A percentile compares a stretch with the other conserved stretches of the same genome.
Evolutionary conservation across 2,888 invertebrate species (phyloP).

Genomic region (Protodeltote pygarga): DNA sequence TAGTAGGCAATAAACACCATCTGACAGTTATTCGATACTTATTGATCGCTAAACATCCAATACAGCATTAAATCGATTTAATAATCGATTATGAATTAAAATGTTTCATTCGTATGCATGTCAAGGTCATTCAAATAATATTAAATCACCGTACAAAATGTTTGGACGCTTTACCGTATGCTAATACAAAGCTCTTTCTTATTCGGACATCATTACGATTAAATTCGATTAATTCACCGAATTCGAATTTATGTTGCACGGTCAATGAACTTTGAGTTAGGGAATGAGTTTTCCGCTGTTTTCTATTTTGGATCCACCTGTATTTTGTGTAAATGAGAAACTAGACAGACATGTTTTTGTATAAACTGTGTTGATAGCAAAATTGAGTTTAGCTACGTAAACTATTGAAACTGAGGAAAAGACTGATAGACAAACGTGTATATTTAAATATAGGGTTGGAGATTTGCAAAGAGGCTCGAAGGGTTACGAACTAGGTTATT

Average conservation of each 20-base stretch:
- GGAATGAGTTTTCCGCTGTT: not conserved
- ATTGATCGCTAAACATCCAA: conserved; percentile 14
- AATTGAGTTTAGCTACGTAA: no score
- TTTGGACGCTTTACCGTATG: conserved; percentile 23
- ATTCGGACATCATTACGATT: conserved; percentile 21
- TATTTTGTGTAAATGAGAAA: not conserved
- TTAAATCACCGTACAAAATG: conserved; percentile 30
- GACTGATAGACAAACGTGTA: no score
- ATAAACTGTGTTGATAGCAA: not conserved
- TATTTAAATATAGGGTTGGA: no score
- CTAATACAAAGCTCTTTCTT: conserved; percentile 31
- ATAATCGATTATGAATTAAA: conserved; percentile 28
- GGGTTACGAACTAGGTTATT: no score
- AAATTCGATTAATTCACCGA: conserved; percentile 27
- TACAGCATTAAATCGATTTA: conserved; percentile 20
- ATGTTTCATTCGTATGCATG: conserved; percentile 42
- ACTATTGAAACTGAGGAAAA: no score
- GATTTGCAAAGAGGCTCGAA: no score
- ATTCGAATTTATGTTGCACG: conserved; percentile 8
- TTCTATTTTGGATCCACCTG: not conserved
- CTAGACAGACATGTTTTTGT: not conserved
- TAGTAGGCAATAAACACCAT: conserved; percentile 14
- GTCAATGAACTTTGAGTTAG: conserved; percentile 9
- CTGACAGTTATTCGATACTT: conserved; percentile 6
- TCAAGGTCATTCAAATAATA: conserved; percentile 40